Conservation (phyloP, 2,888 invertebrate genomes). For the Dromius quadrimaculatus region DNA sequence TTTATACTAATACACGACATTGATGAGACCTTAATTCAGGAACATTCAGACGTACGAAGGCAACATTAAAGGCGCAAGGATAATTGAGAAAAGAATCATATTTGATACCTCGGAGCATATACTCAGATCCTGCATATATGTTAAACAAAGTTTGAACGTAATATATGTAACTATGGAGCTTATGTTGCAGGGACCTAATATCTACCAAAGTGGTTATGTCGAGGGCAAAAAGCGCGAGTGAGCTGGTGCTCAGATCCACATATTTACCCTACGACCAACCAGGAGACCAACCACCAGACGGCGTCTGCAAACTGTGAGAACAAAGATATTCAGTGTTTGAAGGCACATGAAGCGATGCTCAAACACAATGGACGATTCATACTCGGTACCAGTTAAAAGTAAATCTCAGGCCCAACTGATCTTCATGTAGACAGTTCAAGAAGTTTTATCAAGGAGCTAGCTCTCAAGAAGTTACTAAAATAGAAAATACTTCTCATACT, state of each 20-base stretch:
- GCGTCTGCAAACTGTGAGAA: too few relatives aligned
- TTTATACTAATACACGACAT: not conserved
- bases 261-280: too few relatives aligned
- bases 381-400: too few relatives aligned
- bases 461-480: too few relatives aligned
- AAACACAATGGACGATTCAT: too few relatives aligned
- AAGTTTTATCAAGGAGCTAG: too few relatives aligned
- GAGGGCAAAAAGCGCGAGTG: not conserved
- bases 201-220: not conserved
- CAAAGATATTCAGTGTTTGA: too few relatives aligned
- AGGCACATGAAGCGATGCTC: too few relatives aligned
- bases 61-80: not conserved
- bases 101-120: conserved; percentile 5
- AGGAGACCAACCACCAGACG: too few relatives aligned
- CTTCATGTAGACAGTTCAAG: too few relatives aligned
- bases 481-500: too few relatives aligned
- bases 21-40: not conserved
- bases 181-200: not conserved
- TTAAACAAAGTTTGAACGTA: conserved; percentile 1
- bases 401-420: too few relatives aligned
- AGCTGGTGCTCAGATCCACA: not conserved
- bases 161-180: not conserved
- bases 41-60: not conserved
- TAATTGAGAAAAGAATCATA: not conserved
- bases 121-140: conserved; percentile 5